Conservation (phyloP, 2,888 invertebrate species). For the Oscheius sp. region DNA sequence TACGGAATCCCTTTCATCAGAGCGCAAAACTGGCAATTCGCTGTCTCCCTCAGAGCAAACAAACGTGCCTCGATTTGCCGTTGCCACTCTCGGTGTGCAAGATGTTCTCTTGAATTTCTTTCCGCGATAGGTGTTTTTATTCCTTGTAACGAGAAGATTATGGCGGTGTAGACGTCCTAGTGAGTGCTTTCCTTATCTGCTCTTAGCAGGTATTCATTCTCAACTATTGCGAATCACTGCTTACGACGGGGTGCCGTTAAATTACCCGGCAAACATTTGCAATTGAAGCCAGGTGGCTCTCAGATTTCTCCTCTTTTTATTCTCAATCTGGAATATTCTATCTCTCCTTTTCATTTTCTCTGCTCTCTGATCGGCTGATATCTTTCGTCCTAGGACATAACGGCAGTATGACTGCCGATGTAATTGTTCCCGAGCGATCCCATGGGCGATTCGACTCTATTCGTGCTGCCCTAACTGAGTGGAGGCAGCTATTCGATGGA, state of each 20-base stretch:
- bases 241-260: background rate
- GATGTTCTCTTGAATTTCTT: constrained; percentile 2
- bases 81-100: constrained; percentile 15
- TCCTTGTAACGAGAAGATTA: background rate
- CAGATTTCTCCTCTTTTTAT: constrained; percentile 1
- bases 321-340: constrained; percentile 3
- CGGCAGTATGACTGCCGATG: constrained; percentile 25
- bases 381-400: background rate
- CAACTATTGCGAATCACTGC: background rate
- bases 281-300: no score
- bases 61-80: constrained; percentile 25
- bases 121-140: no score
- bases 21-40: constrained; percentile 27
- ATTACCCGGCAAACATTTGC: background rate
- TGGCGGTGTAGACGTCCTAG: background rate
- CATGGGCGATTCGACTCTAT: constrained; percentile 33
- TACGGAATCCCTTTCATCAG: constrained; percentile 9
- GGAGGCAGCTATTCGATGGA: constrained; percentile 53
- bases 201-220: constrained; percentile 5
- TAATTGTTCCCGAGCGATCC: constrained; percentile 18
- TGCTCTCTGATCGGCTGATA: background rate
- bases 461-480: constrained; percentile 51
- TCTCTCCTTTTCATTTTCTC: background rate
- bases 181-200: background rate
- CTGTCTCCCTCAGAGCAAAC: constrained; percentile 21